Base-by-base conservation (phyloP, 1,140 invertebrate species). In the Pseudomyrmex concolor region DNA sequence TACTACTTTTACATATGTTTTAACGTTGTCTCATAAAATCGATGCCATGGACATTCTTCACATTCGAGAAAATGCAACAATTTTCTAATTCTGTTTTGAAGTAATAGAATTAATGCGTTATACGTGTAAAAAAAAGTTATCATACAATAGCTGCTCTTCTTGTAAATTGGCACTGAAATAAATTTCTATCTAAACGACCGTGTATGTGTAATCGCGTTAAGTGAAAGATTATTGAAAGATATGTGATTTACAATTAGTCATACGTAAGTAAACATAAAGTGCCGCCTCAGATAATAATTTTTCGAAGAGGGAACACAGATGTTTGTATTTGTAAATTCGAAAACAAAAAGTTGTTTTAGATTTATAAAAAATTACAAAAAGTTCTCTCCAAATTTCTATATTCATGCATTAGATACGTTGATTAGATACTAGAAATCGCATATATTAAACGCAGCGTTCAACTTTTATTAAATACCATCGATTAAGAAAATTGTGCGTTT, bases 401-500 rank as follows among this genome's bases (percentile, higher is more conserved):
- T 77, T 59, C 55, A 71, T 48, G 64, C 66, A 70, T 22, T 48
- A 82, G 74, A 74, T 72, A 81, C 17, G 50, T 82, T 57, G 1
- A 82, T 82, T 82, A 34, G 0, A 34, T 34, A 64, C 48, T 74
- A 72, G 34, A 74, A 74, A 82, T 74, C 48, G 59, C 25, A 25
- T 74, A 82, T n/a, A 63, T 63, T 63, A 73, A 66, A 72, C 50
- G 78, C 70, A 82, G 45, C 25, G 19, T 62, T 43, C 5, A 72
- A 63, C 12, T 34, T 25, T 7, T 34, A 34, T 34, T 45, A n/a
- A 64, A 64, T 43, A 43, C 15, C 10, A 59, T 66, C 70, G 45
- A 54, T 19, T 45, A 45, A 34, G 5, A 62, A 83, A 84, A 67
- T 83, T 66, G 71, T 67, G 48, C 66, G 72, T 72, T 67, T 85